Conservation (phyloP, 92 coral and sea anemone species). For the Meandrina meandrites region DNA sequence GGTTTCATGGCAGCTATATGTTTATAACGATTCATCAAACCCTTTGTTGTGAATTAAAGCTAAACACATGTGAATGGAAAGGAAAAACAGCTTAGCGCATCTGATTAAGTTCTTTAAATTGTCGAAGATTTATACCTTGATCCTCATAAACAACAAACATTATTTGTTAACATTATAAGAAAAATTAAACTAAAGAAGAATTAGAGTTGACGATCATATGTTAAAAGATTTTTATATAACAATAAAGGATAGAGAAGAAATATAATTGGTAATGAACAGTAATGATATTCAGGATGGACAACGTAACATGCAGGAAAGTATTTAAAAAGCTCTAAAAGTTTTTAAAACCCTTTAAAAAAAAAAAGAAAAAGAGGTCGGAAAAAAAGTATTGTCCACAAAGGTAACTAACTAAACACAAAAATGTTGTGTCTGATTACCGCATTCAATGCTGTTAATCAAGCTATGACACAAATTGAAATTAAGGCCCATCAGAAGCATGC, state of each 20-base stretch:
- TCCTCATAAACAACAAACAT: background rate
- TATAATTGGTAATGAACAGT: background rate
- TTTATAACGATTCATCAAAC: background rate
- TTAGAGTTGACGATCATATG: background rate
- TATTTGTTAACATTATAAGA: background rate
- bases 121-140: background rate
- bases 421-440: background rate
- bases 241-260: background rate
- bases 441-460: background rate
- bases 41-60: background rate
- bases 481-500: background rate
- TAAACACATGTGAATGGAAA: slow-evolving; percentile 22
- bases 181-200: background rate
- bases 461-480: background rate
- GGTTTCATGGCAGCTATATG: background rate
- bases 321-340: background rate
- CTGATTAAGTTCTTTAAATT: background rate
- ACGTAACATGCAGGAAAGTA: background rate
- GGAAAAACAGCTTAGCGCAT: background rate
- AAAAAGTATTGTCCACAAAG: background rate
- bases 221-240: background rate
- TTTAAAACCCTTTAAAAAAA: background rate
- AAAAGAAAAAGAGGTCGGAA: background rate
- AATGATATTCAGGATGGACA: background rate
- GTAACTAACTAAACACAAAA: background rate